Conservation (phyloP, 2,888 invertebrate genomes). For the Chaetogeoica ovagalla region DNA sequence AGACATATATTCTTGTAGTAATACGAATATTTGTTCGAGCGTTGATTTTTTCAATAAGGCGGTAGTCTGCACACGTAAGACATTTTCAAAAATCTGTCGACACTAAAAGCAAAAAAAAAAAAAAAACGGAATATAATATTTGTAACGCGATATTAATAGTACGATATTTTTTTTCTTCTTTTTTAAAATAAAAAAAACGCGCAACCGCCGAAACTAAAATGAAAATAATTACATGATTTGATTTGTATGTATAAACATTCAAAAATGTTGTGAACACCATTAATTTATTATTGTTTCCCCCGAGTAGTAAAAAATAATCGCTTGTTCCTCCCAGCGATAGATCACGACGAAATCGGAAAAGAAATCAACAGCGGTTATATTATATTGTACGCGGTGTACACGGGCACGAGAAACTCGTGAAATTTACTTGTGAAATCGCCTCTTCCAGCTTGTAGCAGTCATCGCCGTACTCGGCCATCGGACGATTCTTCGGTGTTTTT, state of each 20-base stretch:
- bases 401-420: neutral
- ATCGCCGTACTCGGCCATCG: neutral
- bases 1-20: constrained; percentile 35
- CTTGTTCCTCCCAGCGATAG: too few relatives aligned
- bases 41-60: constrained; percentile 31
- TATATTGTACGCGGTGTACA: too few relatives aligned
- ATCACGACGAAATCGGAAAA: neutral
- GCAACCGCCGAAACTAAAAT: neutral
- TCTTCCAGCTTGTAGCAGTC: constrained; percentile 11
- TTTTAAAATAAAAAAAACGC: neutral
- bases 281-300: too few relatives aligned
- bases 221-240: neutral
- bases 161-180: too few relatives aligned
- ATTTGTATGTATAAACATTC: neutral
- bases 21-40: constrained; percentile 29
- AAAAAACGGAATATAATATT: neutral
- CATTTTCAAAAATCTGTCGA: constrained; percentile 36
- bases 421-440: constrained; percentile 22
- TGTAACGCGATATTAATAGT: too few relatives aligned
- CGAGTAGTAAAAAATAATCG: too few relatives aligned
- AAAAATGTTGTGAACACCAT: too few relatives aligned
- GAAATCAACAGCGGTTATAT: too few relatives aligned
- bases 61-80: constrained; percentile 33
- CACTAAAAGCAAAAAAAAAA: constrained; percentile 22
- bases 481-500: too few relatives aligned